Conservation (phyloP, 2,888 invertebrate species). For the Xestia c-nigrum region DNA sequence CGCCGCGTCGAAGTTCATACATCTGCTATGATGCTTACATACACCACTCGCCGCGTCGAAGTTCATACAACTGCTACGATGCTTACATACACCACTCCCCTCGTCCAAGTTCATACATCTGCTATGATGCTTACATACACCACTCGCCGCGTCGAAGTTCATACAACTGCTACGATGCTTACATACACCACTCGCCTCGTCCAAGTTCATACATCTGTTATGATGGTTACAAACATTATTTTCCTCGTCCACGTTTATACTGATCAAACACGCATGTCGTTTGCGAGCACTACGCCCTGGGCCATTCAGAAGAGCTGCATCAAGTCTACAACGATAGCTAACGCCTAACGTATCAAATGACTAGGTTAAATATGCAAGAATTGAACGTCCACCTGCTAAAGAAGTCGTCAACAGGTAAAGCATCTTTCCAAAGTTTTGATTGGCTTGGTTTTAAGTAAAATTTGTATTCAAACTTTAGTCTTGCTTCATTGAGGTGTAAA, state of each 20-base stretch:
- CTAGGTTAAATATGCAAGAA: neutral
- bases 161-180: too few relatives aligned
- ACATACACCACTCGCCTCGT: too few relatives aligned
- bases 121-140: too few relatives aligned
- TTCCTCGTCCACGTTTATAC: neutral
- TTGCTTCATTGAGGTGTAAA: slow-evolving; percentile 81
- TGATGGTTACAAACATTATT: neutral
- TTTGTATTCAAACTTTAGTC: slow-evolving; percentile 79
- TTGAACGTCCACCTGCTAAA: slow-evolving; percentile 17
- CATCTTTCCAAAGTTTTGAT: slow-evolving; percentile 77
- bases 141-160: too few relatives aligned
- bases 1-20: too few relatives aligned
- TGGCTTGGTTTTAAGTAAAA: slow-evolving; percentile 78
- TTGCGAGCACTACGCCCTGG: neutral
- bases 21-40: too few relatives aligned
- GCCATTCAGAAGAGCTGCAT: neutral
- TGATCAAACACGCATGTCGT: neutral
- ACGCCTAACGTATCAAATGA: neutral
- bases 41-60: too few relatives aligned
- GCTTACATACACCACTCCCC: too few relatives aligned
- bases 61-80: too few relatives aligned
- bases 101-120: too few relatives aligned
- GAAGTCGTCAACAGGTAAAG: slow-evolving; percentile 70
- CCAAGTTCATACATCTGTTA: neutral
- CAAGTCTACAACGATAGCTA: neutral